Conservation (phyloP, 2,113 vertebrate species). For the Tyrannus savana region DNA sequence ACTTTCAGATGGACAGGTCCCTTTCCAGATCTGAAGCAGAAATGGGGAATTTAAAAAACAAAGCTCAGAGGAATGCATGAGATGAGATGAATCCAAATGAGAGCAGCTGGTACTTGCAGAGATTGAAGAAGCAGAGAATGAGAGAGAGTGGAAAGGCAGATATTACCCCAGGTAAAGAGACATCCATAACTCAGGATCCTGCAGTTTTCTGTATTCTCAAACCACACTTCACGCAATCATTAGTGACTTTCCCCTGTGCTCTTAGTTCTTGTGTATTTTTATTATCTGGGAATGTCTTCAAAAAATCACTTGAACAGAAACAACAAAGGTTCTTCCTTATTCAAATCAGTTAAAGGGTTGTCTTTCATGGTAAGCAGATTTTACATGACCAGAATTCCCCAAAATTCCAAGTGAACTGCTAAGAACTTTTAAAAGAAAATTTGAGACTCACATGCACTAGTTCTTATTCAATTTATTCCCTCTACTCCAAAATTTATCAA, state of each 20-base stretch:
- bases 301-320: neutral
- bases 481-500: accelerated
- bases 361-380: neutral
- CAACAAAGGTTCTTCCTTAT: neutral
- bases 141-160: neutral
- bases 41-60: neutral
- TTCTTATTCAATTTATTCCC: neutral
- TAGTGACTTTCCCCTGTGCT: neutral
- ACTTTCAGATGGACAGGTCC: neutral
- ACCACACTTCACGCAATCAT: neutral
- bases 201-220: neutral
- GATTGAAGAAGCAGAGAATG: neutral
- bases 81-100: neutral
- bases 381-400: neutral
- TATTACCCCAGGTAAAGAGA: neutral
- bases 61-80: neutral
- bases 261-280: neutral
- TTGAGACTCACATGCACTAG: neutral
- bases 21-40: neutral
- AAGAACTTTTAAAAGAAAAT: neutral
- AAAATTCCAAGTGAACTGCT: neutral
- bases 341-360: neutral
- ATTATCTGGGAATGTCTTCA: neutral
- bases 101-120: neutral
- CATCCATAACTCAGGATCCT: neutral